Evolutionary conservation across 2,113 vertebrate species (phyloP), one percentile per base, ranked within the genome.

Genomic region (Brachypodius melanocephalos): DNA sequence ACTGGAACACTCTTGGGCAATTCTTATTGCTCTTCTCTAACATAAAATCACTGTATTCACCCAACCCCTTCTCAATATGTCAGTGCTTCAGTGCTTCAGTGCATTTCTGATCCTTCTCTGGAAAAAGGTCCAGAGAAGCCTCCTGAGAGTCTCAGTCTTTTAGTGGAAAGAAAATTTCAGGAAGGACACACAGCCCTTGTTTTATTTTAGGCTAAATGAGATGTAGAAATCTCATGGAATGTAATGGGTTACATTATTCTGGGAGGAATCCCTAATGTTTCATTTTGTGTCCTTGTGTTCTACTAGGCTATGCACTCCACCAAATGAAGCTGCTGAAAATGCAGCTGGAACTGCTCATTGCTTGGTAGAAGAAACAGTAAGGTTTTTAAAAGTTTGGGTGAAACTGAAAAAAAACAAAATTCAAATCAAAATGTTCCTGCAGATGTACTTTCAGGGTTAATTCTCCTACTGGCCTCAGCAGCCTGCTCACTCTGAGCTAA

Each of bases 181-280:
- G 51, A 86, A 74, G 83, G 59, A 36, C 42, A 26, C 15, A 26
- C 28, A 31, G 43, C 42, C 40, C 51, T 88, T 89, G 29, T 59
- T 94, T 85, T 80, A 61, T 94, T 91, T 85, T 42, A n/a, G 19
- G 22, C 40, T 77, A 84, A 94, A 74, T 74, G 51, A 80, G 75
- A 85, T 89, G 68, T 66, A 85, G 62, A 85, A 68, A 69, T 63
- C 40, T 82, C 29, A 34, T 85, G 61, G 69, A 85, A 45, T 51
- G 28, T 46, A 78, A 84, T 46, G 12, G 63, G 21, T 14, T 85
- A 21, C 24, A 2, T 95, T 79, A 77, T 49, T 43, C 51, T 52
- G 59, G 3, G 61, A 93, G 14, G 42, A 91, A 81, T 81, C 31
- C 12, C 19, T 57, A 7, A 67, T 32, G 29, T 83, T 91, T 73